phyloP scores from a whole-genome alignment of 2,113 vertebrate genomes.

The Sphaerodactylus townsendi region DNA sequence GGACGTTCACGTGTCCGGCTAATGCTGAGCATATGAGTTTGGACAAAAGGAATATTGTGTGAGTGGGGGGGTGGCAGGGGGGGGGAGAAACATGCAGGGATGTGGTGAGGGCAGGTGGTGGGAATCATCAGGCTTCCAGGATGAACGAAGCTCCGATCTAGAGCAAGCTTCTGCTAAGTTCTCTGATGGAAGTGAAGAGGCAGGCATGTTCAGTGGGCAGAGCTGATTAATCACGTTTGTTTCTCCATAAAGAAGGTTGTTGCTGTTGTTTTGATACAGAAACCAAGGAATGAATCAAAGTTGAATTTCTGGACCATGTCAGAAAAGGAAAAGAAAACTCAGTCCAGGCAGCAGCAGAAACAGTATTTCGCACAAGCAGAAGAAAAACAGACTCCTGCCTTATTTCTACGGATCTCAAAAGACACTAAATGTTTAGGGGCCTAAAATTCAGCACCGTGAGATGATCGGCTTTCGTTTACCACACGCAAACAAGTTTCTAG shows the following conservation, averaged over 20 bases:
- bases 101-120: no score
- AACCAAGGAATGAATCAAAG: not conserved
- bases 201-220: not conserved
- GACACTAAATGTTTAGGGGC: not conserved
- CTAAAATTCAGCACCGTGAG: not conserved
- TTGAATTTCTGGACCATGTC: no score
- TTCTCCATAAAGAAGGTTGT: no score
- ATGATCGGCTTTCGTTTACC: not conserved
- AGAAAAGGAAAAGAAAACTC: not conserved
- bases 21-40: slow-evolving; percentile 56
- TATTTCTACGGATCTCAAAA: not conserved
- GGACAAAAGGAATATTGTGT: slow-evolving; percentile 48
- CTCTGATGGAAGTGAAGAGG: no score
- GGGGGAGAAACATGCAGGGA: not conserved
- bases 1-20: slow-evolving; percentile 58
- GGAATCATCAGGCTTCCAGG: not conserved
- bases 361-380: not conserved
- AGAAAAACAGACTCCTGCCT: not conserved
- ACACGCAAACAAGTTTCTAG: not conserved
- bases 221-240: no score
- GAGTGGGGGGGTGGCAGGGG: not conserved
- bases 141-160: not conserved
- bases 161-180: not conserved
- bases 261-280: no score
- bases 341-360: not conserved